Evolutionary conservation across 2,888 invertebrate genomes (phyloP), one percentile per base, ranked within the genome.

Genomic region (Drosophila ustulata): DNA sequence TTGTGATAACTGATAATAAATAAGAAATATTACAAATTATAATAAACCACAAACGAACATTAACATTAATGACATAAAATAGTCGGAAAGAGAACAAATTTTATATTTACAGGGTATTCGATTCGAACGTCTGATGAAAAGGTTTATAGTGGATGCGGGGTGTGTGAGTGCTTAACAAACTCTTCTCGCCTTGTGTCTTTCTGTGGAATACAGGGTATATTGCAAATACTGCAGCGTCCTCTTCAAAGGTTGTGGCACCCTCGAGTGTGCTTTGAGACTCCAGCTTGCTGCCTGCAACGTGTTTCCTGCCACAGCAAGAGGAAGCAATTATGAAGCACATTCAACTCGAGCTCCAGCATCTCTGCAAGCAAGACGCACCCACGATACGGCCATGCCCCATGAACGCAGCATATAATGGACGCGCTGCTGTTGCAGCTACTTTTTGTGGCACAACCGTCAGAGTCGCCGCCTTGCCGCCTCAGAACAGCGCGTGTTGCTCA

Each of bases 401-500:
- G 18, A 53, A 49, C 57, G 6, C 7, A 7, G 30, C 7, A 6
- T 70, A 46, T 78, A 75, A 75, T 72, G 69, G 75, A 59, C 5
- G 30, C 34, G 47, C 47, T 59, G 74, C 52, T 26, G 58, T 64
- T 77, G 66, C 66, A 74, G 68, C 63, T 65, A 62, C 66, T 71
- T 71, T 71, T 53, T 71, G 62, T 55, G 47, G 50, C 58, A 32
- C 53, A 37, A 32, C 8, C 32, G 32, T 62, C 62, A 18, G 18
- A 18, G 18, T 1, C 18, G 18, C 2, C 18, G 18, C 18, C 18
- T 18, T 18, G 46, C 34, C 34, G 11, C 34, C 45, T 18, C 18
- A 18, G 28, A 34, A 28, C 56, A 56, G 61, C 80, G 84, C 78
- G 81, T 89, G 89, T 84, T 81, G 73, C 71, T 65, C 71, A 62